Percentiles rank a stretch among this genome's conserved stretches.
phyloP scores from a whole-genome alignment of 2,797 vertebrate species.

The Lepilemur ruficaudatus region DNA sequence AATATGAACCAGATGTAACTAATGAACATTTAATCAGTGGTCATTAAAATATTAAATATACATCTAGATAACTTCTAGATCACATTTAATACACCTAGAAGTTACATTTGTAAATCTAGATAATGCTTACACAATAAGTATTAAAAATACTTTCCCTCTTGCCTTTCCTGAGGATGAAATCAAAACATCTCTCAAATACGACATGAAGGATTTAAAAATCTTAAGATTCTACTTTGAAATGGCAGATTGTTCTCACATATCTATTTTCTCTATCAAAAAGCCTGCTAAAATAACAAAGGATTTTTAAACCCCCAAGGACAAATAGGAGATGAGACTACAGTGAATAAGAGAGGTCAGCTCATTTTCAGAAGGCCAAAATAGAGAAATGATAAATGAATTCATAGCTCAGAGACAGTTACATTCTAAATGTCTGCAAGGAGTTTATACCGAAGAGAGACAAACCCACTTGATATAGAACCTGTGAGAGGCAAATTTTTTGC shows the following conservation, averaged over 20 bases:
- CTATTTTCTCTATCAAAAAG: conserved; percentile 5
- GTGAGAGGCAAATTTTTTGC: neutral
- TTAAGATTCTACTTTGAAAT: conserved; percentile 5
- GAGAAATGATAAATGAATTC: neutral
- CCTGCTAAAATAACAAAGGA: neutral
- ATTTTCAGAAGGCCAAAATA: conserved; percentile 1
- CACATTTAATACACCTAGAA: too few relatives aligned
- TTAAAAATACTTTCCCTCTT: neutral
- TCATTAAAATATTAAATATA: neutral
- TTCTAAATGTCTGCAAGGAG: conserved; percentile 12
- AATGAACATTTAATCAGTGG: neutral
- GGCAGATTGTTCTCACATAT: neutral
- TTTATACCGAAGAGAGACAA: neutral
- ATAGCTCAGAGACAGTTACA: neutral
- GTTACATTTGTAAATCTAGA: neutral
- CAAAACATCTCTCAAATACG: neutral
- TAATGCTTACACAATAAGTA: neutral
- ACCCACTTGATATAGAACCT: neutral
- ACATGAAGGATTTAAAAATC: neutral
- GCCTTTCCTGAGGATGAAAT: neutral
- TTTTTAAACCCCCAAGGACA: neutral
- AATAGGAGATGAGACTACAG: neutral
- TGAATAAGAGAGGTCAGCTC: neutral
- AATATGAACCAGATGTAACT: neutral
- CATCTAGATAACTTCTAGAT: neutral